Base-by-base conservation (phyloP, 1,140 invertebrate genomes). In the Cyclargus thomasi region DNA sequence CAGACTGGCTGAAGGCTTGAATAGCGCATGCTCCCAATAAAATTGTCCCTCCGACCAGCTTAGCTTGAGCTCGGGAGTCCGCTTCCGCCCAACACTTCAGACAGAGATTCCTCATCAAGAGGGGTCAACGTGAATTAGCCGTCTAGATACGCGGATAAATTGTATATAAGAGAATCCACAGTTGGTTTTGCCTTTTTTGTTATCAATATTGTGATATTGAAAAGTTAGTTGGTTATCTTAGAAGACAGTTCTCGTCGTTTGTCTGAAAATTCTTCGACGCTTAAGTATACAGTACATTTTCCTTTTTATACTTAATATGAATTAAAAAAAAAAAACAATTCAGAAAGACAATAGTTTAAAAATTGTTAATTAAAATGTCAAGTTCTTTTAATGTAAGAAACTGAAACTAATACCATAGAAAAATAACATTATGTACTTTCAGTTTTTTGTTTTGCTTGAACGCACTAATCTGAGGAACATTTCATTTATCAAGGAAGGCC, bases 1-100 rank as follows among this genome's bases (percentile, higher is more conserved):
- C 68, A 67, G 71, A 83, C 81, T 83, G 79, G 71, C 65, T 70
- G 64, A 64, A 67, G 68, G 67, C 70, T 64, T 66, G 59, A 57
- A 73, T 64, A 69, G 81, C 81, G 81, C 81, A 83, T 81, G 81
- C 78, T 74, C 79, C 67, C 39, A 70, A 71, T 71, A 74, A 75
- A 77, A 76, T 75, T 81, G 74, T 75, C 67, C 39, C 63, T 29
- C 16, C 29, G 53, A 35, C 55, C 22, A 55, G 22, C 18, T 20
- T 10, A 29, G 21, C 20, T 53, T n/a, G 55, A 57, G 55, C 53
- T 35, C n/a, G 29, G 71, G 47, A 63, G 6, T 14, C 10, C 55
- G 17, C 53, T 62, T 21, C 16, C 10, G 8, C 36, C 68, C 53
- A 67, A 18, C 16, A 67, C 20, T 39, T 18, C 22, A 68, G 35